Conservation (phyloP, 2,797 vertebrate genomes). For the Platyrinchus mystaceus region DNA sequence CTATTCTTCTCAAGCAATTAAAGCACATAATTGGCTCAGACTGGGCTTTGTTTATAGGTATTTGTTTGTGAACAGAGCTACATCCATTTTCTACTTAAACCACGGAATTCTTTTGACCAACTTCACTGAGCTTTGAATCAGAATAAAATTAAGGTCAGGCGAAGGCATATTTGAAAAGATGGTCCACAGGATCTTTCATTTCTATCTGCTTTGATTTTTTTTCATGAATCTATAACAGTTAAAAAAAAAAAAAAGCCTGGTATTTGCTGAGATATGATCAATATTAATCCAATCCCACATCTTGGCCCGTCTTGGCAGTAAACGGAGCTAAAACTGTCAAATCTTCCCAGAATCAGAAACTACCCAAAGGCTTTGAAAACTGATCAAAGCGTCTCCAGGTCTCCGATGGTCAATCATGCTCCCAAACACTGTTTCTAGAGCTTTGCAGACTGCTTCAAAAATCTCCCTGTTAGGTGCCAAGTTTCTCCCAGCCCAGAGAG, state of each 20-base stretch:
- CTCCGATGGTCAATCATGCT: not conserved
- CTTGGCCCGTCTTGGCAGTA: constrained; percentile 28
- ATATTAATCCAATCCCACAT: constrained; percentile 49
- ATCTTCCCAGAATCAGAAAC: constrained; percentile 24
- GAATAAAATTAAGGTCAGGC: constrained; percentile 18
- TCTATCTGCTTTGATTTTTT: constrained; percentile 39
- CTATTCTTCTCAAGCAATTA: constrained; percentile 21
- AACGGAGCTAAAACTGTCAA: constrained; percentile 20
- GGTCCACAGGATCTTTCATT: constrained; percentile 1
- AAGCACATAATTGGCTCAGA: not conserved
- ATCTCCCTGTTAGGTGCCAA: not conserved
- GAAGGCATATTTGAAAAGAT: not conserved
- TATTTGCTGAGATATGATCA: constrained; percentile 42
- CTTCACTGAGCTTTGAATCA: not conserved
- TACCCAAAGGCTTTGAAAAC: constrained; percentile 47
- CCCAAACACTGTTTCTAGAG: not conserved
- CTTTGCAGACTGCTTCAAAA: not conserved
- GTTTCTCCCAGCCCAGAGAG: not conserved
- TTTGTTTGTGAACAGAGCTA: not conserved
- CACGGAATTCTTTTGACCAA: not conserved
- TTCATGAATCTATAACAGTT: constrained; percentile 25
- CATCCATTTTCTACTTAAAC: not conserved
- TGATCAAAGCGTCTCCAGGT: constrained; percentile 44
- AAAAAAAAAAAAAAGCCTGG: not conserved
- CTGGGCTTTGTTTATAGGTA: not conserved